A percentile compares a stretch with the other conserved stretches of the same genome.
Conservation (phyloP, 2,888 invertebrate species). For the Apoda limacodes region DNA sequence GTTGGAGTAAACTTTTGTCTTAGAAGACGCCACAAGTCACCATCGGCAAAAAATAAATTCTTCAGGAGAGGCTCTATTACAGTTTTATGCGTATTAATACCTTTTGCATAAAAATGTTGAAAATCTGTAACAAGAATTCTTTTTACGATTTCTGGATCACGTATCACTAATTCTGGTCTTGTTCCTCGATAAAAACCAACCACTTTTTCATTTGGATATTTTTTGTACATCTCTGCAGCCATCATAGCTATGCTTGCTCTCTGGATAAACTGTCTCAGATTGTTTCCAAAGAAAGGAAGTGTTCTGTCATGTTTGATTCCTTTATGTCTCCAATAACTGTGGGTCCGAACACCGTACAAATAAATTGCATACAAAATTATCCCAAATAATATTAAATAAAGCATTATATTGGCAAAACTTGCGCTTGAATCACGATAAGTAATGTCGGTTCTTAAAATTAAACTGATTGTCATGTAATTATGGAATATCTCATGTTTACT, state of each 20-base stretch:
- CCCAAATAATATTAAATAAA: conserved; percentile 29
- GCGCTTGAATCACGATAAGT: too few species aligned
- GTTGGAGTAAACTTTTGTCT: conserved; percentile 50
- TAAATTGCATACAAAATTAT: conserved; percentile 28
- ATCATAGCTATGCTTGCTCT: conserved; percentile 42
- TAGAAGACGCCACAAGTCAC: too few species aligned
- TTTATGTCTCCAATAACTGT: conserved; percentile 45
- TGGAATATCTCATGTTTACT: too few species aligned
- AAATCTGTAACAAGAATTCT: conserved; percentile 46
- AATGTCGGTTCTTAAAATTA: too few species aligned
- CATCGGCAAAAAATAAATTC: conserved; percentile 53
- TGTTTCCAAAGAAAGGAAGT: conserved; percentile 40
- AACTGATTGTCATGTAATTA: too few species aligned
- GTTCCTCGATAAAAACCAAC: conserved; percentile 46
- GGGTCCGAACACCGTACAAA: conserved; percentile 37
- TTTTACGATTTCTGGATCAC: conserved; percentile 47
- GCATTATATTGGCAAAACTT: too few species aligned
- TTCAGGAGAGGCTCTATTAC: conserved; percentile 45
- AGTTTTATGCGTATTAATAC: conserved; percentile 38
- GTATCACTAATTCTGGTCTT: conserved; percentile 40
- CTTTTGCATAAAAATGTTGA: too few species aligned
- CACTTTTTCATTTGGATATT: conserved; percentile 46
- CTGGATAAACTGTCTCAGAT: conserved; percentile 37
- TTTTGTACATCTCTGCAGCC: conserved; percentile 39
- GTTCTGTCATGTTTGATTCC: conserved; percentile 47